These are phyloP conservation scores for Tauraco erythrolophus DNA, from an alignment of 2,113 vertebrate species.

Conservation along the genomic window DNA sequence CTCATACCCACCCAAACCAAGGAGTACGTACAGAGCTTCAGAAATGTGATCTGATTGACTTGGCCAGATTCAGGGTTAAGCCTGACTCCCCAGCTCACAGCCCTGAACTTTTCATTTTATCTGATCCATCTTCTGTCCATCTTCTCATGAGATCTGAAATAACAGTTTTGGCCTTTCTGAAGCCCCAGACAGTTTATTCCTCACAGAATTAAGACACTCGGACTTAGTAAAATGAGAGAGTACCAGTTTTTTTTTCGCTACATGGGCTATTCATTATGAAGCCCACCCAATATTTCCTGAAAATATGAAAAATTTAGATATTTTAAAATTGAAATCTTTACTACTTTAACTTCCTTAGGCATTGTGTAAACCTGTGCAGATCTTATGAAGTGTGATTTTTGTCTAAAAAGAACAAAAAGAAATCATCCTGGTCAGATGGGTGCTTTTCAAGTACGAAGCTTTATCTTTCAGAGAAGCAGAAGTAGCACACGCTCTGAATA, in stretches of 20 bases:
- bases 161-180: background rate
- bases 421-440: background rate
- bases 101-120: background rate
- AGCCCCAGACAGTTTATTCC: background rate
- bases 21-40: background rate
- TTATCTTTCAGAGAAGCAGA: background rate
- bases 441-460: background rate
- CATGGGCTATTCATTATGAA: background rate
- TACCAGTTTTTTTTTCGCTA: background rate
- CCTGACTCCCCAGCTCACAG: background rate
- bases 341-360: background rate
- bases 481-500: background rate
- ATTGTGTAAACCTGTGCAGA: background rate
- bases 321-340: background rate
- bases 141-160: background rate
- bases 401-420: background rate
- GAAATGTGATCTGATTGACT: accelerated
- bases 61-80: background rate
- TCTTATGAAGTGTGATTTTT: background rate
- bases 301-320: background rate
- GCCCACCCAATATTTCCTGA: background rate
- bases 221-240: background rate
- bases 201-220: background rate
- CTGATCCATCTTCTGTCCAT: background rate
- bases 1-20: background rate